phyloP scores from a whole-genome alignment of 2,888 invertebrate genomes.

The Eupithecia abbreviata region DNA sequence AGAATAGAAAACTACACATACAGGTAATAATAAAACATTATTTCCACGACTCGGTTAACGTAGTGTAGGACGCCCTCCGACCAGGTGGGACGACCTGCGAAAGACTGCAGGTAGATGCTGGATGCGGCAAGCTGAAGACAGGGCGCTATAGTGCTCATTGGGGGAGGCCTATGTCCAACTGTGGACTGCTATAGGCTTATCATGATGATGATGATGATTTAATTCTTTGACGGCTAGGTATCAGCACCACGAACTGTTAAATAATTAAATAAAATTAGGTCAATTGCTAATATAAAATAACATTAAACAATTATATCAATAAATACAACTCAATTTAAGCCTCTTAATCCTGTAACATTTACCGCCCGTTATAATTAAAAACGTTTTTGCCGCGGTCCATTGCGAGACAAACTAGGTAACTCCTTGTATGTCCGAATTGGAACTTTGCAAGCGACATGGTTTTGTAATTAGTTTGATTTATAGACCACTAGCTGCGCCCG shows the following conservation, averaged over 20 bases:
- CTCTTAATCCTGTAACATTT: conserved; percentile 32
- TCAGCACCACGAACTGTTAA: background rate
- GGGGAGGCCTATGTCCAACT: no score
- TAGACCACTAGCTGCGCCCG: conserved; percentile 12
- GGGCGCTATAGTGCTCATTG: no score
- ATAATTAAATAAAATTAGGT: background rate
- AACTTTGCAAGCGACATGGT: conserved; percentile 49
- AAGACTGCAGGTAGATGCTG: no score
- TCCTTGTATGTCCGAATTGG: conserved; percentile 52
- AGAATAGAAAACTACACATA: background rate
- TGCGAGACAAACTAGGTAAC: conserved; percentile 49
- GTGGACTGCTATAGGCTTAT: no score
- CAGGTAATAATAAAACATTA: background rate
- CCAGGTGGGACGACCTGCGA: no score
- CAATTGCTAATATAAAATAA: conserved; percentile 2
- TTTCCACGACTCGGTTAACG: no score
- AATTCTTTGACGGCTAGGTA: background rate
- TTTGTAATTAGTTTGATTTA: conserved; percentile 43
- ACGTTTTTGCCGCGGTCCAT: conserved; percentile 46
- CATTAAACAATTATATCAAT: conserved; percentile 1
- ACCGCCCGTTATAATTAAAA: conserved; percentile 44
- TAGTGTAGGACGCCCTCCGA: no score
- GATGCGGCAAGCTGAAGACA: no score
- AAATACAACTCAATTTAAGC: background rate
- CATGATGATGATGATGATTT: no score